Evolutionary conservation across 2,888 invertebrate genomes (phyloP), one percentile per base, ranked within the genome.

Genomic region (Platypus cylindrus): DNA sequence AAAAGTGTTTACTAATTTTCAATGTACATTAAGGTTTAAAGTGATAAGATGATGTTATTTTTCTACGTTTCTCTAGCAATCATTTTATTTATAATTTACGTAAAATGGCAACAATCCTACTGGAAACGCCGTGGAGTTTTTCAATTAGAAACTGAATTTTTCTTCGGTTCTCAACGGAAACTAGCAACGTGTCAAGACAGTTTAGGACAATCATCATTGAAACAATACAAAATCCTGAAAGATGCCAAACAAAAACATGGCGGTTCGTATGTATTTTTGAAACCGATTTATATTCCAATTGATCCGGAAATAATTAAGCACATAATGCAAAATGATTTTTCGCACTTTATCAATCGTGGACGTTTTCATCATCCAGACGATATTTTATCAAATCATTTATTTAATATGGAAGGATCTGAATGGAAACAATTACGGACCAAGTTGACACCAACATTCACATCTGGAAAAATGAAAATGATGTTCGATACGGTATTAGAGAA

Each of bases 381-480:
- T 39, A 58, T 58, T 3, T 32, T 60, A 3, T 43, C 45, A 18
- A 54, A 40, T 3, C 49, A 57, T 36, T 35, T 54, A 4, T 52
- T 54, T 35, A 38, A 36, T 11, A 34, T 54, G 25, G 50, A 52
- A 9, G 61, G 56, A 5, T 46, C 53, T 3, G 53, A 55, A 28
- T 66, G 66, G 66, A 34, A 13, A 18, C 16, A 30, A 2, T 13
- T 36, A 5, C 29, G 45, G 31, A 22, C 36, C 5, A 47, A 47
- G 32, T 16, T 45, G 5, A 67, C 76, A 1, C 73, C 77, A 0
- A 67, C 71, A 0, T 79, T 78, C 46, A 70, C 76, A 1, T 66
- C 75, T 0, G 74, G 72, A 9, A 78, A 76, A 54, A 59, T 80
- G 44, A 78, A 74, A 53, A 65, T 61, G 16, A 75, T 78, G 72